These are phyloP conservation scores for Drosophila borealis DNA, from an alignment of 2,888 invertebrate genomes.

Conservation along the genomic window DNA sequence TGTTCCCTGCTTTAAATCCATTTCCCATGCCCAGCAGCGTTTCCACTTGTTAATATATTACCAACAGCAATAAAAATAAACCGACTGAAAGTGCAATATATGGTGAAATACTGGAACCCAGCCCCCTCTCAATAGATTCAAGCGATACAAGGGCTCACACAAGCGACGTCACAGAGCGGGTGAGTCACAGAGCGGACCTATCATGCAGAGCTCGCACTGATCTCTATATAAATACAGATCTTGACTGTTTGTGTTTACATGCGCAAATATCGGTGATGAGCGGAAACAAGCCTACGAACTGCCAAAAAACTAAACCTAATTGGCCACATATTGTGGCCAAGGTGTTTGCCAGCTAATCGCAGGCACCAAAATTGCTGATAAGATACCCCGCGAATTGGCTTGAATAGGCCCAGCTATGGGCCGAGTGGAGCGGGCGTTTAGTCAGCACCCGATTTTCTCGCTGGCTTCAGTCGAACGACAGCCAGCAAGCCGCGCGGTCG, in stretches of 20 bases:
- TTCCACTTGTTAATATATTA: neutral
- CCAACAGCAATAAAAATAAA: neutral
- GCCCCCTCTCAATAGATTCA: neutral
- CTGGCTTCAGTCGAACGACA: slow-evolving; percentile 47
- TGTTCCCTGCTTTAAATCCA: too few relatives aligned
- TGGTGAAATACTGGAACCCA: slow-evolving; percentile 15
- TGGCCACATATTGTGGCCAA: slow-evolving; percentile 11
- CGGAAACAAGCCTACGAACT: slow-evolving; percentile 24
- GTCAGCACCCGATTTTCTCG: neutral
- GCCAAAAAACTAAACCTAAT: slow-evolving; percentile 37
- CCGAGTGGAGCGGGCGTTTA: neutral
- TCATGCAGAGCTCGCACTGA: slow-evolving; percentile 1
- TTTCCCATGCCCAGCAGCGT: neutral
- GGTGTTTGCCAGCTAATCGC: slow-evolving; percentile 28
- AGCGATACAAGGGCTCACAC: slow-evolving; percentile 5
- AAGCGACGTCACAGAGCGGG: slow-evolving; percentile 21
- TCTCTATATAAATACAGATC: slow-evolving; percentile 1
- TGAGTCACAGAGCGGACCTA: slow-evolving; percentile 30
- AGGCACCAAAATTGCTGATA: slow-evolving; percentile 27
- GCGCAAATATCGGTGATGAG: neutral
- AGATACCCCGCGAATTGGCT: slow-evolving; percentile 27
- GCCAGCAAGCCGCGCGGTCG: slow-evolving; percentile 48
- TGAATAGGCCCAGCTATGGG: neutral
- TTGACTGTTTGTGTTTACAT: neutral
- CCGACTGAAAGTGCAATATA: neutral